Percentiles rank a stretch among this genome's conserved stretches.
Conservation (phyloP, 1,140 invertebrate species). For the Goniozus legneri region DNA sequence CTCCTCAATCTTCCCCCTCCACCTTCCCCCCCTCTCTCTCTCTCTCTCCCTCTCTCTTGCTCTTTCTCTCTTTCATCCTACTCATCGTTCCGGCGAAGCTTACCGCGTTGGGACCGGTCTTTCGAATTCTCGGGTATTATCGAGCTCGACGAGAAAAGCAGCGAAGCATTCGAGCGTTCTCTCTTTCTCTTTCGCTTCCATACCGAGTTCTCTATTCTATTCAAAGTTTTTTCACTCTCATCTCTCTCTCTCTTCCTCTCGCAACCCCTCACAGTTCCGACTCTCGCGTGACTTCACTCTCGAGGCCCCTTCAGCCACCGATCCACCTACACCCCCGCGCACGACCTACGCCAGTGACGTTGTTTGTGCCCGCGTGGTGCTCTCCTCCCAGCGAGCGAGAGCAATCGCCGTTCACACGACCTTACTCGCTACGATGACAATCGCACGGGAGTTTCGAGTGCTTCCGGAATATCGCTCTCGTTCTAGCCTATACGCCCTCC, state of each 20-base stretch:
- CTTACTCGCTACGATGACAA: no score
- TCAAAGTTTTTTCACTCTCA: conserved; percentile 1
- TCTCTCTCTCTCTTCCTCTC: background rate
- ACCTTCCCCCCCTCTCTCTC: conserved; percentile 5
- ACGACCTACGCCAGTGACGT: no score
- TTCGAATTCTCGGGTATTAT: conserved; percentile 38
- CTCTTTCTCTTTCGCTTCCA: conserved; percentile 13
- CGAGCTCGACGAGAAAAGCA: conserved; percentile 36
- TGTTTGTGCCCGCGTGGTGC: no score
- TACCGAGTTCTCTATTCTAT: conserved; percentile 4
- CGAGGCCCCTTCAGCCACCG: no score
- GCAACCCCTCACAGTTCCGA: no score
- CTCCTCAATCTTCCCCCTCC: background rate
- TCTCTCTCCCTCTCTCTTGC: conserved; percentile 3
- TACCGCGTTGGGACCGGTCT: conserved; percentile 27
- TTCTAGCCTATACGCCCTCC: no score
- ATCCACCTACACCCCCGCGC: no score
- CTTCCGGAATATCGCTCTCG: no score
- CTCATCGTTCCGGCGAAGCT: conserved; percentile 19
- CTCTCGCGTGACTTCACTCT: no score
- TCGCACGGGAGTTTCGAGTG: no score
- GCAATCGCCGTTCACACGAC: no score
- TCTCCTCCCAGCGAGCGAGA: no score
- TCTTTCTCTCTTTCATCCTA: background rate
- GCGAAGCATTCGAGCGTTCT: conserved; percentile 26